phyloP scores from a whole-genome alignment of 2,888 invertebrate species.

The Chloroclysta siterata region DNA sequence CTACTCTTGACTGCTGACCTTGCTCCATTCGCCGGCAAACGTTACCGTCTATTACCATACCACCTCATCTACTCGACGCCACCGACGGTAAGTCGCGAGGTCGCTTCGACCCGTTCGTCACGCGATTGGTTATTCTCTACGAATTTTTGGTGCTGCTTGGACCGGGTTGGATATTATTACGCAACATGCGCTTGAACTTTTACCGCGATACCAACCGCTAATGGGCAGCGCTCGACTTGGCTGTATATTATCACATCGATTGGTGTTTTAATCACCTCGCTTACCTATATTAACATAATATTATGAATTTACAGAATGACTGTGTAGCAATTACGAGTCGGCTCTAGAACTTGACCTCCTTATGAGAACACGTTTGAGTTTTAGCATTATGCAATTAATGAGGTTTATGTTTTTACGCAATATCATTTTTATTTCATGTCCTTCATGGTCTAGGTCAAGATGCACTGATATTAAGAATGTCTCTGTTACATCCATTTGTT shows the following conservation, averaged over 20 bases:
- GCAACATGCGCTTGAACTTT: constrained; percentile 47
- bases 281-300: constrained; percentile 50
- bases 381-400: constrained; percentile 66
- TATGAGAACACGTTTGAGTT: constrained; percentile 65
- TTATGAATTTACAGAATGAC: constrained; percentile 54
- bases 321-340: constrained; percentile 54
- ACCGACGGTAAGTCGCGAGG: constrained; percentile 57
- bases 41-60: constrained; percentile 58
- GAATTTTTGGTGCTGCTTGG: constrained; percentile 24
- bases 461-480: constrained; percentile 44
- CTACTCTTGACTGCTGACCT: constrained; percentile 68
- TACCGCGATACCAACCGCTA: constrained; percentile 36
- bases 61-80: constrained; percentile 53
- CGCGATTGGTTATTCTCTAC: constrained; percentile 64
- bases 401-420: constrained; percentile 57
- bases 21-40: constrained; percentile 60
- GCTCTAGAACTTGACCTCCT: constrained; percentile 76
- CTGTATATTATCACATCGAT: constrained; percentile 38
- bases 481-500: constrained; percentile 33
- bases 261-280: constrained; percentile 45
- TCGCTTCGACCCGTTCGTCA: constrained; percentile 55
- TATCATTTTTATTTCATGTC: constrained; percentile 48
- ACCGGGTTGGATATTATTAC: constrained; percentile 49
- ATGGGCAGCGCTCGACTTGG: constrained; percentile 25
- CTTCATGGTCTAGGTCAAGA: constrained; percentile 55